A percentile compares a stretch with the other conserved stretches of the same genome.
Conservation (phyloP, 2,797 vertebrate species). For the Melanotaenia pygmaea region DNA sequence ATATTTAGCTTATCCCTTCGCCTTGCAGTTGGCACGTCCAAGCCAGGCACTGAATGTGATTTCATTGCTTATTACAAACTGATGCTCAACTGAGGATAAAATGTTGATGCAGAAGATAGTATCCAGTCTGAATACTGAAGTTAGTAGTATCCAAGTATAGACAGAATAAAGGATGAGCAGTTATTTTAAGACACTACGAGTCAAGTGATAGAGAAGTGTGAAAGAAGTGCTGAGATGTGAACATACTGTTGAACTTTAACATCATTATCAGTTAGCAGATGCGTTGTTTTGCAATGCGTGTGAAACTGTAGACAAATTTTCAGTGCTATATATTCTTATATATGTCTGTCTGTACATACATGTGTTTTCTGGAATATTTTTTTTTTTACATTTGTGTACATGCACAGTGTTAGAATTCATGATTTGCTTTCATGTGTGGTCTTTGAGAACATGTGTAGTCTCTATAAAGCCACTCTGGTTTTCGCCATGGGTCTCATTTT, state of each 20-base stretch:
- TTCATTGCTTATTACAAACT: constrained; percentile 46
- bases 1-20: constrained; percentile 57
- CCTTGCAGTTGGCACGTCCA: constrained; percentile 40
- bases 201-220: constrained; percentile 31
- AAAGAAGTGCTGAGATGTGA: constrained; percentile 21
- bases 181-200: constrained; percentile 38
- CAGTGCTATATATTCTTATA: constrained; percentile 4
- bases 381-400: not conserved
- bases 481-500: constrained; percentile 68
- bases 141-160: constrained; percentile 14
- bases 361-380: constrained; percentile 24
- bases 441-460: constrained; percentile 19
- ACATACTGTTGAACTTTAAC: constrained; percentile 42
- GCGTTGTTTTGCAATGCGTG: constrained; percentile 37
- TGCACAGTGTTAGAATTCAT: not conserved
- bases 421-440: constrained; percentile 17
- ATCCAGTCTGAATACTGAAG: constrained; percentile 33
- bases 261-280: constrained; percentile 46
- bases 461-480: constrained; percentile 40
- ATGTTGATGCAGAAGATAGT: constrained; percentile 6
- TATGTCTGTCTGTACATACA: not conserved
- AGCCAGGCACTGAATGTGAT: constrained; percentile 46
- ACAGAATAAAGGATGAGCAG: not conserved
- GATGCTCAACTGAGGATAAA: constrained; percentile 33
- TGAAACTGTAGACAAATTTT: constrained; percentile 2